Evolutionary conservation across 2,888 invertebrate species (phyloP).

Genomic region (Luperina nickerlii): DNA sequence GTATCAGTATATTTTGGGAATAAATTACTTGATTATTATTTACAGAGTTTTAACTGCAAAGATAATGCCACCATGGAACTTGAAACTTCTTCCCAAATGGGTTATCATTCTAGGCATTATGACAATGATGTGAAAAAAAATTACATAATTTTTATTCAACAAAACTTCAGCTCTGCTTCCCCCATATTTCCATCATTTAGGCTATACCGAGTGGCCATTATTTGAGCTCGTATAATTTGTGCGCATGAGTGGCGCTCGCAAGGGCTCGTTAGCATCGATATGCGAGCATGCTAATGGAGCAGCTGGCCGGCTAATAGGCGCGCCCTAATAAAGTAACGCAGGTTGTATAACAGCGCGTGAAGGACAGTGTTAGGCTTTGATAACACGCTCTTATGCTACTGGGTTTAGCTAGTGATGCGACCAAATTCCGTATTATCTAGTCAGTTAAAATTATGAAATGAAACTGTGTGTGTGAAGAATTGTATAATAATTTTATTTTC

Average conservation of each 20-base stretch:
- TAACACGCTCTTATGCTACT: neutral
- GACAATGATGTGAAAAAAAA: neutral
- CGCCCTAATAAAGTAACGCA: constrained; percentile 27
- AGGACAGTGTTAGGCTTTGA: constrained; percentile 4
- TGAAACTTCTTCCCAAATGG: neutral
- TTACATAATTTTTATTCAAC: neutral
- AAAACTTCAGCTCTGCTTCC: neutral
- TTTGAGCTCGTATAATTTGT: constrained; percentile 69
- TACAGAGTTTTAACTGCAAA: neutral
- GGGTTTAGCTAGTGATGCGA: neutral
- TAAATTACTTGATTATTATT: neutral
- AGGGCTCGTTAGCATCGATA: constrained; percentile 76
- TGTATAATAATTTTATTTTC: neutral
- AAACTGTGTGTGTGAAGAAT: neutral
- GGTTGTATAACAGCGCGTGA: constrained; percentile 2
- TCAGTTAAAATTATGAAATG: neutral
- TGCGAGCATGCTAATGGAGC: constrained; percentile 64
- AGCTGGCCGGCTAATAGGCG: constrained; percentile 42
- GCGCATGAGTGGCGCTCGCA: constrained; percentile 78
- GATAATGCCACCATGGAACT: neutral
- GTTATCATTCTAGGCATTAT: neutral
- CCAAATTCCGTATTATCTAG: neutral
- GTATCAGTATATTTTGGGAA: neutral
- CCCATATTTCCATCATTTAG: constrained; percentile 2
- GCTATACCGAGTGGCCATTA: constrained; percentile 5